Base-by-base conservation (phyloP, 1,140 invertebrate genomes). In the Heliconius nattereri region DNA sequence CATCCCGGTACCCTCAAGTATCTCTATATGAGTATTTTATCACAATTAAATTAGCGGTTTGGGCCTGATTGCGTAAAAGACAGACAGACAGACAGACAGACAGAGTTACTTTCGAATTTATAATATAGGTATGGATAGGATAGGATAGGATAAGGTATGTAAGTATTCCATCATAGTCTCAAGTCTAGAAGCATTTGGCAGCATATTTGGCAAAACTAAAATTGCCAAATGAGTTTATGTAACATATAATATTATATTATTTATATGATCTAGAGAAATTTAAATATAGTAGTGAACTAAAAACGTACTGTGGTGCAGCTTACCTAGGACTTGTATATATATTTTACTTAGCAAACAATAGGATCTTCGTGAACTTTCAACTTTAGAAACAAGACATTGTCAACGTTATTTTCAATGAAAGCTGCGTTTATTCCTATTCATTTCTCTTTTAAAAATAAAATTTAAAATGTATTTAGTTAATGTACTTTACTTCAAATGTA, bases 331-430 rank as follows among this genome's bases (percentile, higher is more conserved):
- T 66, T 66, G 60, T 29, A 66, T 66, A 66, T 29, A 66, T 66
- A 66, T 66, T 66, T 66, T 29, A 29, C 9, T 26, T 13, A 66
- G 11, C 23, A 66, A 66, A 66, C 60, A 66, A 66, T 66, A 66
- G 11, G 9, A 66, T 29, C 60, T 29, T 66, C 60, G 3, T 66
- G 60, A 9, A 71, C 35, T 52, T 45, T 29, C 32, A 76, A 29
- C 75, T 76, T 45, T 70, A 71, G 19, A 35, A 76, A 32, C 75
- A 45, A 76, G 57, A 26, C 11, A 71, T 23, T 76, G 37, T 76
- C 37, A 19, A 40, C 20, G 37, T 7, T 16, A 60, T 71, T 75
- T 66, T 66, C 60, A 66, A 66, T 66, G 60, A 29, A 66, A 16
- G 26, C 60, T 66, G 60, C 23, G 7, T 23, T 66, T 16, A 9